phyloP scores from a whole-genome alignment of 2,113 vertebrate species.

The Syngnathus typhle region DNA sequence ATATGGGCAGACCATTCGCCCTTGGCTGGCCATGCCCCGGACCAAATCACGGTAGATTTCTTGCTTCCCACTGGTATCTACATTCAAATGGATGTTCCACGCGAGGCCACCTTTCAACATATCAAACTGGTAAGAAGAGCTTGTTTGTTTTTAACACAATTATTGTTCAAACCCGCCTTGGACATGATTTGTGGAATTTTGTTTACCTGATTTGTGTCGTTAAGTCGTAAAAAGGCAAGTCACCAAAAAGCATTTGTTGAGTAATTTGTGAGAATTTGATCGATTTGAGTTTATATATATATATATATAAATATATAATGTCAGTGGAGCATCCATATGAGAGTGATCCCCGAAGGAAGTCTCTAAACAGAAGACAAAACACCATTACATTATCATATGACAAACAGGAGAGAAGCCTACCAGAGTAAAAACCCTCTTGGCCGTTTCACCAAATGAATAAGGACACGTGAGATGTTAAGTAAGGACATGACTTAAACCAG shows the following conservation, averaged over 20 bases:
- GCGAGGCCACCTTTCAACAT: slow-evolving; percentile 88
- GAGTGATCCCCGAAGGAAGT: slow-evolving; percentile 1
- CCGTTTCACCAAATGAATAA: slow-evolving; percentile 1
- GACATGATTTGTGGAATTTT: neutral
- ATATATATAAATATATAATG: neutral
- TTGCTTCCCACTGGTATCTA: slow-evolving; percentile 95
- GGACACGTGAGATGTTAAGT: neutral
- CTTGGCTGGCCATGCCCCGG: slow-evolving; percentile 77
- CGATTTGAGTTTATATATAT: neutral
- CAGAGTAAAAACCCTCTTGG: neutral
- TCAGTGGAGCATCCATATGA: neutral
- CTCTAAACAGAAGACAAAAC: neutral
- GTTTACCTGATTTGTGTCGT: neutral
- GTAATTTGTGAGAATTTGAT: neutral
- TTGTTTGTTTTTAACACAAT: neutral
- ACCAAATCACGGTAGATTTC: slow-evolving; percentile 87
- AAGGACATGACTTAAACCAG: slow-evolving; percentile 5
- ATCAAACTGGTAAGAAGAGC: slow-evolving; percentile 86
- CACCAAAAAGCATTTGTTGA: neutral
- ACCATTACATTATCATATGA: slow-evolving; percentile 2
- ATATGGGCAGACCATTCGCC: slow-evolving; percentile 92
- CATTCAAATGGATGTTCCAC: slow-evolving; percentile 91
- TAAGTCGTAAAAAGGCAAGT: neutral
- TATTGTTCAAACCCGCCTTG: neutral
- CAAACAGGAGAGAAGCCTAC: neutral